Conservation (phyloP, 1,140 invertebrate species). For the Metaphire vulgaris region DNA sequence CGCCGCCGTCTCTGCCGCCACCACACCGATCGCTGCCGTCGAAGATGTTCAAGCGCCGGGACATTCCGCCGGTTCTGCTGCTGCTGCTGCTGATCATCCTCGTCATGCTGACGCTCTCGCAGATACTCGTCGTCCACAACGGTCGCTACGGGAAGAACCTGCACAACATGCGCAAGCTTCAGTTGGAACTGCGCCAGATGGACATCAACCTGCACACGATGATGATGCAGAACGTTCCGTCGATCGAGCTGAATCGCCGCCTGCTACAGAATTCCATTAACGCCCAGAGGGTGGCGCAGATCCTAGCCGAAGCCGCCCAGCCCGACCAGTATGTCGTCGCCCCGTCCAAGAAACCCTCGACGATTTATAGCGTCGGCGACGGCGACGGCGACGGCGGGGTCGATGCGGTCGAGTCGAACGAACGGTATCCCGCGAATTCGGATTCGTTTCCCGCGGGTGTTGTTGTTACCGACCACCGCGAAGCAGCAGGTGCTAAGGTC, state of each 20-base stretch:
- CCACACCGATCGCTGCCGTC: too few relatives aligned
- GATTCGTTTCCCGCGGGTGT: neutral
- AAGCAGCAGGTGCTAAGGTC: too few relatives aligned
- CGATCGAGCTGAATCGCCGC: slow-evolving; percentile 15
- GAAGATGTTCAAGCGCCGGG: slow-evolving; percentile 29
- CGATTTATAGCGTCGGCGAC: too few relatives aligned
- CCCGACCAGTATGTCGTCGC: neutral
- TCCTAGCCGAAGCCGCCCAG: neutral
- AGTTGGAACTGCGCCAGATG: slow-evolving; percentile 29
- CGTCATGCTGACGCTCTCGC: slow-evolving; percentile 31
- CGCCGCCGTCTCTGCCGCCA: too few relatives aligned
- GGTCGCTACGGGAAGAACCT: slow-evolving; percentile 29
- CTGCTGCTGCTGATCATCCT: slow-evolving; percentile 30
- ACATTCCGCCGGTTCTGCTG: slow-evolving; percentile 31
- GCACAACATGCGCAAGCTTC: slow-evolving; percentile 28
- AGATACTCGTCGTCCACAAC: slow-evolving; percentile 33
- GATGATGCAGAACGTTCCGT: slow-evolving; percentile 28
- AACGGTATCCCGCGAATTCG: too few relatives aligned
- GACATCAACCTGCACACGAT: slow-evolving; percentile 28
- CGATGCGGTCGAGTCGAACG: neutral
- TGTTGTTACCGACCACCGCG: too few relatives aligned
- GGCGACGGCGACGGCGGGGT: neutral
- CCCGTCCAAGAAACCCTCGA: neutral
- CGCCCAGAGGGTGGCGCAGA: neutral
- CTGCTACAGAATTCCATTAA: neutral